These are phyloP conservation scores for Autographa pulchrina DNA, from an alignment of 2,888 invertebrate genomes.

Conservation along the genomic window DNA sequence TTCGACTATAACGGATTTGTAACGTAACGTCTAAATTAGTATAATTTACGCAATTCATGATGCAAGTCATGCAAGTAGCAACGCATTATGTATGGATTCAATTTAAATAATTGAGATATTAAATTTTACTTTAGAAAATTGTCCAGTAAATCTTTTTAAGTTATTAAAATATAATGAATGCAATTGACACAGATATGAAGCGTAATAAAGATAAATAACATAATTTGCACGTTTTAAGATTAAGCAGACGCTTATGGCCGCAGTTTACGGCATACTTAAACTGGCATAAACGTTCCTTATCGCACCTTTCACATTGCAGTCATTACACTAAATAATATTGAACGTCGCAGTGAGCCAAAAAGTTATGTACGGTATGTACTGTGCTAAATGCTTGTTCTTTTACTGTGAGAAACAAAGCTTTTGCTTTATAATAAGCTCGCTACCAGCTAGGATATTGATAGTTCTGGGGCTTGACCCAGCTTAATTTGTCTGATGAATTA, in stretches of 20 bases:
- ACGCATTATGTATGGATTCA: too few species aligned
- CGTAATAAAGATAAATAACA: background rate
- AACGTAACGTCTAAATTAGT: too few species aligned
- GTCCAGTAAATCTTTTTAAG: background rate
- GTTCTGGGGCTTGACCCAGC: too few species aligned
- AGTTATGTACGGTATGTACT: background rate
- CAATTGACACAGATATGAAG: background rate
- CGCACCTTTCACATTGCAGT: conserved; percentile 5
- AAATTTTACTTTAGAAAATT: background rate
- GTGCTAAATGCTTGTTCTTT: background rate
- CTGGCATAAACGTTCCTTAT: background rate
- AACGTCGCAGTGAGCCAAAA: background rate
- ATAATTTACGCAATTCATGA: too few species aligned
- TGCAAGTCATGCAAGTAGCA: too few species aligned
- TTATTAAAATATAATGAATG: background rate
- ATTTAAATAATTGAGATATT: background rate
- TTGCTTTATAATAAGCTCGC: background rate
- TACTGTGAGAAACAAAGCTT: background rate
- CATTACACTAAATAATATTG: background rate
- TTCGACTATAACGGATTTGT: too few species aligned
- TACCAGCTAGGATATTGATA: background rate
- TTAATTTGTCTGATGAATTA: too few species aligned
- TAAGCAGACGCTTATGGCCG: background rate
- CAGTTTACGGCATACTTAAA: background rate
- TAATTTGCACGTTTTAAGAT: background rate